phyloP scores from a whole-genome alignment of 2,888 invertebrate genomes.

The Andrena minutula region DNA sequence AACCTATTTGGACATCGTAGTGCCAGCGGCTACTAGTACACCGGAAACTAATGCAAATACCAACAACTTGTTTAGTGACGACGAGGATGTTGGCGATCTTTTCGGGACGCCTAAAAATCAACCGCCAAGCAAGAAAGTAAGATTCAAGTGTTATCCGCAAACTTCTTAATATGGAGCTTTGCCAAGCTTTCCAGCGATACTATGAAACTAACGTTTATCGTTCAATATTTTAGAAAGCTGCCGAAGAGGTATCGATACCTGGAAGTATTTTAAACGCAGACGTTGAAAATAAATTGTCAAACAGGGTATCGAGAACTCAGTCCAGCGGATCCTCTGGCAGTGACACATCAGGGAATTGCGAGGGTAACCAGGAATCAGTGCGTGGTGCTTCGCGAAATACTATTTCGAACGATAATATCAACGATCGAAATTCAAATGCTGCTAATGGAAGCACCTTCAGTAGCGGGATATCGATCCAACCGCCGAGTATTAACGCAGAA shows the following conservation, averaged over 20 bases:
- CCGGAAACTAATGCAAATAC: slow-evolving; percentile 73
- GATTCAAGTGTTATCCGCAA: neutral
- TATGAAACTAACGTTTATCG: neutral
- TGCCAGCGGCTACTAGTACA: slow-evolving; percentile 61
- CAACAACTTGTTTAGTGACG: slow-evolving; percentile 78
- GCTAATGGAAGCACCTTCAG: slow-evolving; percentile 54
- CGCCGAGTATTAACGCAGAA: slow-evolving; percentile 70
- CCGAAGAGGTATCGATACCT: slow-evolving; percentile 88
- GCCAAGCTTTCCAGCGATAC: neutral
- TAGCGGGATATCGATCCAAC: slow-evolving; percentile 78
- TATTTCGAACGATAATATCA: slow-evolving; percentile 27
- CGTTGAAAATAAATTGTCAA: slow-evolving; percentile 71
- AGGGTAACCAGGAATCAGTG: slow-evolving; percentile 33
- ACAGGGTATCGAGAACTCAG: slow-evolving; percentile 68
- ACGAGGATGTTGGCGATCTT: slow-evolving; percentile 76
- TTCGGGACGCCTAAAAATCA: slow-evolving; percentile 70
- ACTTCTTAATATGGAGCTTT: neutral
- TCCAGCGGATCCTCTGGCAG: slow-evolving; percentile 75
- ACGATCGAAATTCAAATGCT: slow-evolving; percentile 34
- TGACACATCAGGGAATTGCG: slow-evolving; percentile 61
- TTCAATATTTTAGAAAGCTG: slow-evolving; percentile 86
- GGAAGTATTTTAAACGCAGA: slow-evolving; percentile 82
- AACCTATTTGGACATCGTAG: slow-evolving; percentile 69
- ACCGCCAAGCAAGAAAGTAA: slow-evolving; percentile 66
- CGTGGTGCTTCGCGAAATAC: slow-evolving; percentile 15